Base-by-base conservation (phyloP, 2,888 invertebrate genomes). In the Rhaphigaster nebulosa region DNA sequence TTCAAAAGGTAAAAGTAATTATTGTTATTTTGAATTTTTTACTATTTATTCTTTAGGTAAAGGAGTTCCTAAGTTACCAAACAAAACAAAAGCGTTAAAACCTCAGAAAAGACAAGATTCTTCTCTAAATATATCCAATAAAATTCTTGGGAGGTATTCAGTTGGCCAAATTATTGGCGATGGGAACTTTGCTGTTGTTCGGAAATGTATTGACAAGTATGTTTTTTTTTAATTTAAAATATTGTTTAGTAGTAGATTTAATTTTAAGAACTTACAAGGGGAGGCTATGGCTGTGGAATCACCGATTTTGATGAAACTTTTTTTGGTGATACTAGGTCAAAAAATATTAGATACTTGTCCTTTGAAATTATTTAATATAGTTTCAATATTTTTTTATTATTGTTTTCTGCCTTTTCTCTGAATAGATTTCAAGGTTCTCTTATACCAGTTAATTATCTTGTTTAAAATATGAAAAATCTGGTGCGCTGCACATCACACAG, bases 111-210 rank as follows among this genome's bases (percentile, higher is more conserved):
- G 92, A 89, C 92, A 91, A 54, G 92, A 92, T 50, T 92, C 92
- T 50, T 92, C 92, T 87, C 91, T 91, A 80, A 92, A 92, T 76
- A 92, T 93, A 84, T 92, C 93, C 50, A 92, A 90, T 91, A 93
- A 92, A 91, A 92, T 93, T 87, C 91, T 93, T 84, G 92, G 90
- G 52, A 92, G 92, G 91, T 98, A 97, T 94, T 95, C 95, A 90
- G 96, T 98, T 80, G 97, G 98, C 23, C 95, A 96, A 92, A 95
- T 97, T 91, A 97, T 99, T 92, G 98, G 99, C 91, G 98, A 98
- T 94, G 99, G 99, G 90, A 99, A 99, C 94, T 99, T 99, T 94
- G 99, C 99, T 88, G 96, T 98, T 92, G 99, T 99, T 45, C 95
- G 98, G 93, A 96, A 97, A 94, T 98, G 98, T 92, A 93, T 94